Conservation (phyloP, 2,888 invertebrate species). For the Catocala sponsa region DNA sequence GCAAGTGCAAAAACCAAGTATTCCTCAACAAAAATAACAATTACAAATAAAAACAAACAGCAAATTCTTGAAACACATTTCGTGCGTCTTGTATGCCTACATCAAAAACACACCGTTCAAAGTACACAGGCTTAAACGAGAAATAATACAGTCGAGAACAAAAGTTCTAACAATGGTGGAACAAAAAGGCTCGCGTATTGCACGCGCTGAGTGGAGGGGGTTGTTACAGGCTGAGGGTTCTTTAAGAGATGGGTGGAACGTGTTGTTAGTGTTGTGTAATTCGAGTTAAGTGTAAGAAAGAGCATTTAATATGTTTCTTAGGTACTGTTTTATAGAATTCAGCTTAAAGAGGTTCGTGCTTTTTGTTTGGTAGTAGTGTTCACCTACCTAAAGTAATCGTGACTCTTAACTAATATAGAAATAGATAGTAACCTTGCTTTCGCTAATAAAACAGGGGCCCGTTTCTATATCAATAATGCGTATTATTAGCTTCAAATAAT, state of each 20-base stretch:
- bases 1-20: not conserved
- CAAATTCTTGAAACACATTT: conserved; percentile 40
- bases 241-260: conserved; percentile 11
- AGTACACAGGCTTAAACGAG: conserved; percentile 40
- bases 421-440: too few relatives aligned
- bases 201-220: conserved; percentile 35
- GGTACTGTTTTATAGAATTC: too few relatives aligned
- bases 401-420: too few relatives aligned
- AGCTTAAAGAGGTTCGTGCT: too few relatives aligned
- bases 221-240: conserved; percentile 18
- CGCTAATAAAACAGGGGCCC: too few relatives aligned
- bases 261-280: conserved; percentile 21
- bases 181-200: conserved; percentile 45
- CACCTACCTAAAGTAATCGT: too few relatives aligned
- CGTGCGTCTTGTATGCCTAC: conserved; percentile 36
- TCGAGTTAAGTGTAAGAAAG: not conserved
- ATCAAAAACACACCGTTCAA: conserved; percentile 40
- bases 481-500: too few relatives aligned
- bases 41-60: conserved; percentile 21
- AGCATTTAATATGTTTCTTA: not conserved
- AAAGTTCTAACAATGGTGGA: conserved; percentile 50
- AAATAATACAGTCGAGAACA: conserved; percentile 58
- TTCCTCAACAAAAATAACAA: not conserved
- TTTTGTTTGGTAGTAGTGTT: too few relatives aligned
- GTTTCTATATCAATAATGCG: too few relatives aligned